phyloP scores from a whole-genome alignment of 2,113 vertebrate genomes.

The Galbula dea region DNA sequence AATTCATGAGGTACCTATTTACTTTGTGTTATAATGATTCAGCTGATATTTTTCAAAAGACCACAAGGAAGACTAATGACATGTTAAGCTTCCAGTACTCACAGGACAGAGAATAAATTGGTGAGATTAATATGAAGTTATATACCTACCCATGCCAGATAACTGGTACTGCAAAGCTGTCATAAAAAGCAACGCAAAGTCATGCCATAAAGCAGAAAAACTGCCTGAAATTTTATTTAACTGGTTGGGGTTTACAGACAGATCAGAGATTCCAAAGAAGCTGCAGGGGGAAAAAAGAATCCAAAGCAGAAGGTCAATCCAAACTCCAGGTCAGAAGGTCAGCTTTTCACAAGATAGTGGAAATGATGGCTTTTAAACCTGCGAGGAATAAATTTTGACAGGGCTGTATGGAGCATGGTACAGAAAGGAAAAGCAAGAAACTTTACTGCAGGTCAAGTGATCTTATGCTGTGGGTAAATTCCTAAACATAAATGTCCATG shows the following conservation, averaged over 20 bases:
- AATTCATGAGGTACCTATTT: neutral
- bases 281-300: neutral
- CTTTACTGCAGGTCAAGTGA: neutral
- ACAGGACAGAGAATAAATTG: neutral
- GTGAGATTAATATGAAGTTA: neutral
- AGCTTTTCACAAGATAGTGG: neutral
- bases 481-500: neutral
- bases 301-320: no score
- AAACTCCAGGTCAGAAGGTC: neutral
- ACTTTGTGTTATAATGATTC: neutral
- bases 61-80: neutral
- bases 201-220: neutral
- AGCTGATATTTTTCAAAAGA: constrained; percentile 33
- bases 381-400: neutral
- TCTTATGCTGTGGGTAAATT: neutral
- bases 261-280: constrained; percentile 1
- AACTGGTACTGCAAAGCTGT: neutral
- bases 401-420: neutral
- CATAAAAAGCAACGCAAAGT: neutral
- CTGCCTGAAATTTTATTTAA: neutral
- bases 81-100: constrained; percentile 6
- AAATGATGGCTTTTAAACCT: neutral
- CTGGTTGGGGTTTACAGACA: neutral
- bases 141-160: neutral
- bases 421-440: neutral